Base-by-base conservation (phyloP, 2,797 vertebrate genomes). In the Gobio occitaniae region DNA sequence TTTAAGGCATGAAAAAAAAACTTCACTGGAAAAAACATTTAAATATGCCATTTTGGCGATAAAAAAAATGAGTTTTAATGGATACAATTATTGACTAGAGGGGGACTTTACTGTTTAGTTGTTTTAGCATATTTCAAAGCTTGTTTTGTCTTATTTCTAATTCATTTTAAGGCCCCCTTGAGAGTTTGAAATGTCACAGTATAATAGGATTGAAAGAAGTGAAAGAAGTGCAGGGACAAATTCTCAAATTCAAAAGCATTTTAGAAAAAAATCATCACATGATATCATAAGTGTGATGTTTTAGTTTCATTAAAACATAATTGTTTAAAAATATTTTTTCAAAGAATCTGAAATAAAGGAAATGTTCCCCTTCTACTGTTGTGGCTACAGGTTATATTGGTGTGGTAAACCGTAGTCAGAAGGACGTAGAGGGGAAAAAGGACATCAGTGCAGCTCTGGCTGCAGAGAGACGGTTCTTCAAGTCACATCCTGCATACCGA, bases 341-440 rank as follows among this genome's bases (percentile, higher is more conserved):
- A n/a, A 50, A 50, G 2, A 17, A 65, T 78, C n/a, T 78, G 21
- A 47, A 78, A 29, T 41, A 32, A 65, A 56, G 11, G 38, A 1
- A n/a, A 50, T 75, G 89, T 79, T 71, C 71, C 29, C n/a, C 84
- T 2, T 65, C 19, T 32, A 41, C 36, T 86, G 21, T 76, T 79
- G 47, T 87, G 48, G 32, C 1, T 91, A 50, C 89, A 97, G 96
- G 97, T 86, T 97, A 97, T 84, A 92, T 96, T 56, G 96, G 97
- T 41, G 95, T 96, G 82, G 96, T 97, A 74, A 97, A 97, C 91
- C 95, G 95, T 80, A 96, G 96, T 90, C 96, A 97, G 93, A 97
- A 95, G 91, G 96, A 97, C 92, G 96, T 97, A 36, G 95, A 96
- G 48, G 96, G 95, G 19, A 96, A 95, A 89, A 96, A 96, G 89